phyloP scores from a whole-genome alignment of 2,797 vertebrate genomes.

The Sebastolobus altivelis region DNA sequence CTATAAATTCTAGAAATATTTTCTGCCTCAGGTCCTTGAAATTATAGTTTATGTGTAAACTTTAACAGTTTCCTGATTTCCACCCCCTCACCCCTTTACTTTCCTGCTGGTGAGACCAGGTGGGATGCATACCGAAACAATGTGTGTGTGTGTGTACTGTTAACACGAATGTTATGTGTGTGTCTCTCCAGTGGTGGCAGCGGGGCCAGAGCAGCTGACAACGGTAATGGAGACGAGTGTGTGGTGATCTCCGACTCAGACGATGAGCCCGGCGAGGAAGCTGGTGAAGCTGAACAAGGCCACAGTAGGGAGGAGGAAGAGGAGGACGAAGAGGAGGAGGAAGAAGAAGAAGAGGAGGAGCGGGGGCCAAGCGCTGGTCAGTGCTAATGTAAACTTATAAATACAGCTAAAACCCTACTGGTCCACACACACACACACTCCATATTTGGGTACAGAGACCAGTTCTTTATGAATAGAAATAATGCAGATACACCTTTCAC shows the following conservation, averaged over 20 bases:
- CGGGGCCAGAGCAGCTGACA: constrained; percentile 76
- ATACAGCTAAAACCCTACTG: background rate
- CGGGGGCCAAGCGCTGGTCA: constrained; percentile 76
- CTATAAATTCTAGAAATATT: constrained; percentile 33
- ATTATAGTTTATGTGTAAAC: constrained; percentile 35
- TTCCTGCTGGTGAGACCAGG: constrained; percentile 11
- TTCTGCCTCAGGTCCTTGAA: constrained; percentile 20
- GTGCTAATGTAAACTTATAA: constrained; percentile 22
- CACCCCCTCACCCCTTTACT: background rate
- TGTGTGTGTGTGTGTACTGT: background rate
- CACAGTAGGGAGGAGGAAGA: constrained; percentile 62
- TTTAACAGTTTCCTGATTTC: constrained; percentile 32
- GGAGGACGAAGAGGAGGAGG: constrained; percentile 62
- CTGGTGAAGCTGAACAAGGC: constrained; percentile 65
- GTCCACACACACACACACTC: background rate
- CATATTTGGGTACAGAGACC: background rate
- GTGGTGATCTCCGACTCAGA: constrained; percentile 92
- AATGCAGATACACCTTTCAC: background rate
- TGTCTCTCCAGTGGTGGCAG: constrained; percentile 56
- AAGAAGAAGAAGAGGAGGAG: constrained; percentile 73
- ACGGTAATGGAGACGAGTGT: constrained; percentile 87
- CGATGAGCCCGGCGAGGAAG: constrained; percentile 77
- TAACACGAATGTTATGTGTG: background rate
- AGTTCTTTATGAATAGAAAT: background rate
- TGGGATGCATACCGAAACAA: constrained; percentile 36